Evolutionary conservation across 2,888 invertebrate genomes (phyloP).

Genomic region (Hybos culiciformis): DNA sequence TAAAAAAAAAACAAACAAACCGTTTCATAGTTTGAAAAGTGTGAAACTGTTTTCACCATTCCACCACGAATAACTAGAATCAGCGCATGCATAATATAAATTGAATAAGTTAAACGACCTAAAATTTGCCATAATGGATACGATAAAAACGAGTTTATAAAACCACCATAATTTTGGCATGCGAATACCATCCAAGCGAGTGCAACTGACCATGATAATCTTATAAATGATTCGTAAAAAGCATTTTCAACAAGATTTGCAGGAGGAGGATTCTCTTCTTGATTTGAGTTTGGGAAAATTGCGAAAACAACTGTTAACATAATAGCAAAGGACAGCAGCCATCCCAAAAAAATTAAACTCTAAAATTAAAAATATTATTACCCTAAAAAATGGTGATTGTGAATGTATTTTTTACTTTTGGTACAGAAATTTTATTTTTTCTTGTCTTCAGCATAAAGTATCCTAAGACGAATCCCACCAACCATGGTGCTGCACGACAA

Average conservation of each 20-base stretch:
- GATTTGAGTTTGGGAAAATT: conserved; percentile 19
- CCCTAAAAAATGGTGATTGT: neutral
- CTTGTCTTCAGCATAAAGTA: conserved; percentile 23
- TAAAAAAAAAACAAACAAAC: conserved; percentile 18
- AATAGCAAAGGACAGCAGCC: conserved; percentile 9
- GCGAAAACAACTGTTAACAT: conserved; percentile 12
- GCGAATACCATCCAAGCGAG: conserved; percentile 34
- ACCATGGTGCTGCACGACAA: conserved; percentile 17
- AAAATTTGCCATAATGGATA: conserved; percentile 31
- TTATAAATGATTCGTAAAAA: conserved; percentile 29
- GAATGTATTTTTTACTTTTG: conserved; percentile 4
- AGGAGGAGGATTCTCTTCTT: conserved; percentile 20
- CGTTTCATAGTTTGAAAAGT: conserved; percentile 29
- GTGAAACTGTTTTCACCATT: conserved; percentile 26
- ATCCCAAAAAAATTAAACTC: conserved; percentile 3
- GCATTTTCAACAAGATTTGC: conserved; percentile 28
- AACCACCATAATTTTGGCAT: conserved; percentile 31
- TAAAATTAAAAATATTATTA: neutral
- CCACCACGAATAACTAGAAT: conserved; percentile 27
- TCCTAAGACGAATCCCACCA: conserved; percentile 19
- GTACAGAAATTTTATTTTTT: conserved; percentile 22
- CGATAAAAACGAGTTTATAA: conserved; percentile 30
- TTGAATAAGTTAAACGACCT: conserved; percentile 29
- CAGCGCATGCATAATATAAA: conserved; percentile 32
- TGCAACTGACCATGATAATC: conserved; percentile 28